Percentiles rank a stretch among this genome's conserved stretches.
These are phyloP conservation scores for Phoronis australis DNA, from an alignment of 2,888 invertebrate genomes.

Conservation along the genomic window DNA sequence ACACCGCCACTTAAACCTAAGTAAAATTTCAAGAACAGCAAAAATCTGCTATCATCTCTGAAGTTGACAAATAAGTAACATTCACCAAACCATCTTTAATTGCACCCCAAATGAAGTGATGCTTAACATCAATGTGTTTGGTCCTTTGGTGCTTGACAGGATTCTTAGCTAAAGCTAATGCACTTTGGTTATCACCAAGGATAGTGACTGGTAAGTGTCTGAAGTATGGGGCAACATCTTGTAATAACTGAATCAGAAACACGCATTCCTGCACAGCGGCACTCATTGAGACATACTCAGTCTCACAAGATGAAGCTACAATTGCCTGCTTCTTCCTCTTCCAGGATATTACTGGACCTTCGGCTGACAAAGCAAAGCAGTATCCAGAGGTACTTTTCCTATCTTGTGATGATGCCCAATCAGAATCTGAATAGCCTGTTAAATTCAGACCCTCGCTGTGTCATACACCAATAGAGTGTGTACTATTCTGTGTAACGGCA, in stretches of 20 bases:
- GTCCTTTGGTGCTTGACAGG: constrained; percentile 9
- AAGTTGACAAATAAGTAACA: not conserved
- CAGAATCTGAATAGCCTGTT: not conserved
- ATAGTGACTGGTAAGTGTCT: not conserved
- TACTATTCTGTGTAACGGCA: not conserved
- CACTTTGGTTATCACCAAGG: constrained; percentile 9
- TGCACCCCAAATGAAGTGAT: constrained; percentile 4
- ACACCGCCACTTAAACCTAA: too few relatives aligned
- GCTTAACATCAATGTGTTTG: constrained; percentile 8
- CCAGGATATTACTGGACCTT: too few relatives aligned
- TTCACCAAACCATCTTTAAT: not conserved
- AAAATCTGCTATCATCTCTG: constrained; percentile 6
- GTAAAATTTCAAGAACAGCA: too few relatives aligned
- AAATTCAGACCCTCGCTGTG: constrained; percentile 3
- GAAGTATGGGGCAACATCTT: too few relatives aligned
- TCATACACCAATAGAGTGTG: constrained; percentile 4
- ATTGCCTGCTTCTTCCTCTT: too few relatives aligned
- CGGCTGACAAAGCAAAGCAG: not conserved
- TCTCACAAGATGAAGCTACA: too few relatives aligned
- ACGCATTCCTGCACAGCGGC: constrained; percentile 1
- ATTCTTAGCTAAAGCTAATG: constrained; percentile 7
- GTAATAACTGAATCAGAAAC: constrained; percentile 1
- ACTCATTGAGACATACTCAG: constrained; percentile 1
- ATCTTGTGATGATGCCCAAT: too few relatives aligned
- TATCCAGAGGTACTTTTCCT: constrained; percentile 1